A percentile compares a stretch with the other conserved stretches of the same genome.
Evolutionary conservation across 2,113 vertebrate genomes (phyloP).

Genomic region (Panthera uncia): DNA sequence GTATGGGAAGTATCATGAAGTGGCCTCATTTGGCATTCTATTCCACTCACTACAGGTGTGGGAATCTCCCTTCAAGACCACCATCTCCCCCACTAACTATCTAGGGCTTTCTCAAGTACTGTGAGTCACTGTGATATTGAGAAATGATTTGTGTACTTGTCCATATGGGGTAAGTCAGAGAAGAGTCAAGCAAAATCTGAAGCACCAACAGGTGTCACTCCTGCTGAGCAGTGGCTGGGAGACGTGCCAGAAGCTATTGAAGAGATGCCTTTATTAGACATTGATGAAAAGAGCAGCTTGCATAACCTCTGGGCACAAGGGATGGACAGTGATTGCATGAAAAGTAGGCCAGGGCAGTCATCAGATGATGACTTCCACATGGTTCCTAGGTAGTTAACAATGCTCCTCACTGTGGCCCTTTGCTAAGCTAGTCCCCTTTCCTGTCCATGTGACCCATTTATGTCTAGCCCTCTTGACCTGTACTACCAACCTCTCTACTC

Average conservation of each 20-base stretch:
- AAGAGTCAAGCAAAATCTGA: conserved; percentile 48
- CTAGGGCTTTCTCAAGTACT: not conserved
- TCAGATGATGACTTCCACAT: conserved; percentile 11
- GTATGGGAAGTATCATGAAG: not conserved
- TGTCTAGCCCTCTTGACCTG: not conserved
- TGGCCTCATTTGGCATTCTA: not conserved
- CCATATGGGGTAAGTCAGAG: conserved; percentile 36
- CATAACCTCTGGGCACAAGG: not conserved
- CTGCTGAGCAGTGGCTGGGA: conserved; percentile 53
- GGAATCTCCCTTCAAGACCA: not conserved
- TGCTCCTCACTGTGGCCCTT: not conserved
- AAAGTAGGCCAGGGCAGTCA: not conserved
- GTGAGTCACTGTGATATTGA: not conserved
- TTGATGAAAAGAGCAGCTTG: conserved; percentile 20
- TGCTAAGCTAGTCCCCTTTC: not conserved
- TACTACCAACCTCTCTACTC: not conserved
- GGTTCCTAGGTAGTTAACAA: not conserved
- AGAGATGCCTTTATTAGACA: conserved; percentile 47
- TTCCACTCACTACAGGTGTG: not conserved
- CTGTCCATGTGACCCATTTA: not conserved
- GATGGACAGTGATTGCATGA: not conserved
- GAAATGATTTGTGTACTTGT: conserved; percentile 42
- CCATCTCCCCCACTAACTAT: not conserved
- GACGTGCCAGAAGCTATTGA: conserved; percentile 24
- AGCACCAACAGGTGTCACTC: conserved; percentile 40